phyloP scores from a whole-genome alignment of 1,140 invertebrate genomes.

The Philotrypesis tridentata region DNA sequence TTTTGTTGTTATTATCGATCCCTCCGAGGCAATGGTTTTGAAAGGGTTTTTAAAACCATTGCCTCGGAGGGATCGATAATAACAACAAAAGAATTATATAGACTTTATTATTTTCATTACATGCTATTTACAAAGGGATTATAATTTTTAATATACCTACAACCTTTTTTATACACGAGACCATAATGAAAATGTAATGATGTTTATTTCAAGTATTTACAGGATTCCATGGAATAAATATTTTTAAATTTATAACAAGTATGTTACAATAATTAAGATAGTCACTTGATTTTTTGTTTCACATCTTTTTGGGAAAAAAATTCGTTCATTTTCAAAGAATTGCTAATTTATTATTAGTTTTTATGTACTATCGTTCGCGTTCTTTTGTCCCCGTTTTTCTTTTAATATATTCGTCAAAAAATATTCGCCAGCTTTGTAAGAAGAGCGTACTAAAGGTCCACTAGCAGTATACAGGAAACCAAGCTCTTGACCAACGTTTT shows the following conservation, averaged over 20 bases:
- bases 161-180: background rate
- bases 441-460: slow-evolving; percentile 96
- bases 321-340: background rate
- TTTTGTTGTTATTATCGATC: too few relatives aligned
- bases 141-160: background rate
- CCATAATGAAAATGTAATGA: too few relatives aligned
- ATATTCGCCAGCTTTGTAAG: slow-evolving; percentile 97
- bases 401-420: slow-evolving; percentile 88
- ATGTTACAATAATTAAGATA: background rate
- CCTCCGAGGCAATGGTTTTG: too few relatives aligned
- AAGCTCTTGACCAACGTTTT: slow-evolving; percentile 86
- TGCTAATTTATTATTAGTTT: background rate
- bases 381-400: slow-evolving; percentile 67
- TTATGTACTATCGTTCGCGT: slow-evolving; percentile 36
- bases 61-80: too few relatives aligned
- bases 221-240: background rate
- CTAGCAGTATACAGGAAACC: slow-evolving; percentile 98
- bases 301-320: background rate
- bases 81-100: too few relatives aligned
- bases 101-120: background rate
- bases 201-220: too few relatives aligned
- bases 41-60: too few relatives aligned
- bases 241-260: background rate
- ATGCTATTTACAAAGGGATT: background rate
- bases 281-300: background rate